Conservation (phyloP, 2,797 vertebrate genomes). For the Xenops minutus region DNA sequence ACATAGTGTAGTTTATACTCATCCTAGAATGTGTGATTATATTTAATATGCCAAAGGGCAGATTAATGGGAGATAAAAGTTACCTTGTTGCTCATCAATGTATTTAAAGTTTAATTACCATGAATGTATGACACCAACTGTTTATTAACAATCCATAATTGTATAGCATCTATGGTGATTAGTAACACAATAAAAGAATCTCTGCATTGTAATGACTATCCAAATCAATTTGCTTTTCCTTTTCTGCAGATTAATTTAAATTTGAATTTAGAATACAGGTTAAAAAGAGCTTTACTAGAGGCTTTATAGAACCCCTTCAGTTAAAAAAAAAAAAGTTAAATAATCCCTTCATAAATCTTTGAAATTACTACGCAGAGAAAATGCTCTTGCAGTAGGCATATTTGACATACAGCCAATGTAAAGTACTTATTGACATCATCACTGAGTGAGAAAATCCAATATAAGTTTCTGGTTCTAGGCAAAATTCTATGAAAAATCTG, state of each 20-base stretch:
- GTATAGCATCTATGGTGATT: neutral
- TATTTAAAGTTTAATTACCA: neutral
- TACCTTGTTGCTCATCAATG: neutral
- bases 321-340: neutral
- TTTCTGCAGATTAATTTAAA: neutral
- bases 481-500: neutral
- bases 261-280: neutral
- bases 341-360: conserved; percentile 17
- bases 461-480: neutral
- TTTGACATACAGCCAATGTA: neutral
- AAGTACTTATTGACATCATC: conserved; percentile 12
- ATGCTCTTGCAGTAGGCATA: neutral
- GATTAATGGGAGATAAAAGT: conserved; percentile 12
- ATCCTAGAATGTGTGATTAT: neutral
- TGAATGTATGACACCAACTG: neutral
- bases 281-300: neutral
- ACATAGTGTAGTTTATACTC: neutral
- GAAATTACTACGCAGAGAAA: conserved; percentile 20
- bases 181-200: neutral
- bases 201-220: neutral
- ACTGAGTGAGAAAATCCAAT: neutral
- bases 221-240: neutral
- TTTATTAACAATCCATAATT: neutral
- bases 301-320: neutral
- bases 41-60: conserved; percentile 34